Percentiles rank a stretch among this genome's conserved stretches.
These are phyloP conservation scores for Scomber scombrus DNA, from an alignment of 2,113 vertebrate genomes.

Conservation along the genomic window DNA sequence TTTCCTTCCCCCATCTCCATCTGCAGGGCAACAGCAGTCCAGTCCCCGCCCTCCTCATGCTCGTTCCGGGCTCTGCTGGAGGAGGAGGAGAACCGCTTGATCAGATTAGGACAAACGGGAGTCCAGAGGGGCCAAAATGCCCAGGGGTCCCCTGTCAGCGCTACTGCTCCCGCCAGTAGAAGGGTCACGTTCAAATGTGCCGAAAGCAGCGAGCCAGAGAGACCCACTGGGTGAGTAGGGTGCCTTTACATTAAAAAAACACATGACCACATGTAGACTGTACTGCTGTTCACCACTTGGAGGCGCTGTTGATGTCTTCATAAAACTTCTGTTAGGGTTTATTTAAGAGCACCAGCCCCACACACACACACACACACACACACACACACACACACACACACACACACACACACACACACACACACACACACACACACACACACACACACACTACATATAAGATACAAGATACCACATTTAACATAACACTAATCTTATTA, in stretches of 20 bases:
- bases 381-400: no score
- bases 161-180: slow-evolving; percentile 72
- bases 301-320: slow-evolving; percentile 70
- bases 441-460: background rate
- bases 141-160: slow-evolving; percentile 61
- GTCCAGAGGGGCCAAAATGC: slow-evolving; percentile 71
- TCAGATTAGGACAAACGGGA: slow-evolving; percentile 69
- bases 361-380: no score
- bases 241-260: background rate
- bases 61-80: slow-evolving; percentile 90
- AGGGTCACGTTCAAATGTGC: slow-evolving; percentile 86
- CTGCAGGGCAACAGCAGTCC: slow-evolving; percentile 86
- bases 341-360: background rate
- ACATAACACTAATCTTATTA: background rate
- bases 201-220: slow-evolving; percentile 84
- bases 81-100: slow-evolving; percentile 87
- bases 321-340: background rate
- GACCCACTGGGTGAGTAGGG: slow-evolving; percentile 77
- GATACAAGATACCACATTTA: background rate
- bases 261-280: background rate
- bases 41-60: slow-evolving; percentile 84
- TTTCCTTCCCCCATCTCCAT: background rate
- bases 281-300: slow-evolving; percentile 67
- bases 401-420: no score
- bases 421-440: no score